phyloP scores from a whole-genome alignment of 2,888 invertebrate species.

The Dysmachus trigonus region DNA sequence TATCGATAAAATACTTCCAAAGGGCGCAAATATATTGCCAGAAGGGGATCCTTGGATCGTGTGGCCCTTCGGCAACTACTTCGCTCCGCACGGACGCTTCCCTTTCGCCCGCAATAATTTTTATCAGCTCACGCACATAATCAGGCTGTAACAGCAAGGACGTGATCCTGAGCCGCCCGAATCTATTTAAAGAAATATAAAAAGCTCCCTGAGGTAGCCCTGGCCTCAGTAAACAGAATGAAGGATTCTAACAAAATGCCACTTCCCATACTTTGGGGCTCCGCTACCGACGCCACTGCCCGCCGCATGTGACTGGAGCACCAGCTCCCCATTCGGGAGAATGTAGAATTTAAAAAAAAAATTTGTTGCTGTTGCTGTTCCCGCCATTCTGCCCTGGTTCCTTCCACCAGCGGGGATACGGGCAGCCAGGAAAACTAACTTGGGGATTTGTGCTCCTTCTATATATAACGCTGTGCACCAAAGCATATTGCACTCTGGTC shows the following conservation, averaged over 20 bases:
- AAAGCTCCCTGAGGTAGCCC: constrained; percentile 16
- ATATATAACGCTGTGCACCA: constrained; percentile 2
- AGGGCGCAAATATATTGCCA: background rate
- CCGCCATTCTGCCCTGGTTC: background rate
- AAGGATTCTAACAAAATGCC: constrained; percentile 13
- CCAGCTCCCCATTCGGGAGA: background rate
- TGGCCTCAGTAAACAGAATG: background rate
- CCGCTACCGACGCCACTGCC: background rate
- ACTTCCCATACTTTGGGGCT: background rate
- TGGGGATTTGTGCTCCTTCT: background rate
- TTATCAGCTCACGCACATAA: constrained; percentile 33
- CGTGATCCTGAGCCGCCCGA: constrained; percentile 19
- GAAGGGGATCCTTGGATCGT: background rate
- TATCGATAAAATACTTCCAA: background rate
- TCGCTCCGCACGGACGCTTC: constrained; percentile 2
- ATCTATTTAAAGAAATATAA: constrained; percentile 36
- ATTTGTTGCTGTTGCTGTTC: background rate
- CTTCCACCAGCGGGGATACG: background rate
- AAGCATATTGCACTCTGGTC: background rate
- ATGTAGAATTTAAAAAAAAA: background rate
- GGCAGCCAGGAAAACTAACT: constrained; percentile 15
- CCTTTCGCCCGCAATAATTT: constrained; percentile 3
- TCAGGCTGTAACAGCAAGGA: constrained; percentile 25
- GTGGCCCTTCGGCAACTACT: background rate
- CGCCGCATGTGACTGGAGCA: background rate